Conservation (phyloP, 2,797 vertebrate species). For the Xenentodon cancila region DNA sequence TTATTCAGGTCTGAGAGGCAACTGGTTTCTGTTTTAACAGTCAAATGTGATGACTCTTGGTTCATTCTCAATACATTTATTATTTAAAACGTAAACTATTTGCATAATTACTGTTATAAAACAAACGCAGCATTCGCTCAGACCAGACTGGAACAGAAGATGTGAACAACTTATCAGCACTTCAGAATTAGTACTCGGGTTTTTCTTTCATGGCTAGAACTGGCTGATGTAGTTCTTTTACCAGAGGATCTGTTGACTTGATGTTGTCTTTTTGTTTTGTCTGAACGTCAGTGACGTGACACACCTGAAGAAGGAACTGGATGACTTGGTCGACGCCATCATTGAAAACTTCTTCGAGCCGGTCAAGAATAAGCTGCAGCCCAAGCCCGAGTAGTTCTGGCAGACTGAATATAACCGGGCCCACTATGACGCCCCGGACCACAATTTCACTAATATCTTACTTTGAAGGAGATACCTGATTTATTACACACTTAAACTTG, state of each 20-base stretch:
- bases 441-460: slow-evolving; percentile 44
- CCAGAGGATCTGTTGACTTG: neutral
- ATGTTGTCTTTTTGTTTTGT: slow-evolving; percentile 1
- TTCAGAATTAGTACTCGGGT: too few relatives aligned
- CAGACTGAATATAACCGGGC: slow-evolving; percentile 1
- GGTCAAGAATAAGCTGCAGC: slow-evolving; percentile 89
- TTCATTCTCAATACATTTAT: neutral
- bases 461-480: slow-evolving; percentile 9
- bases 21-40: neutral
- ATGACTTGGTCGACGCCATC: slow-evolving; percentile 88
- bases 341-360: slow-evolving; percentile 95
- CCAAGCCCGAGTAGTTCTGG: slow-evolving; percentile 73
- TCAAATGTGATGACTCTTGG: neutral
- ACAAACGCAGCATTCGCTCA: too few relatives aligned
- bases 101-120: too few relatives aligned
- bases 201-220: too few relatives aligned
- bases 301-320: slow-evolving; percentile 89
- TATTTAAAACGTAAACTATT: too few relatives aligned
- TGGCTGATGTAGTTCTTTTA: neutral
- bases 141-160: too few relatives aligned
- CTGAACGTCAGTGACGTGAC: slow-evolving; percentile 84
- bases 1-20: too few relatives aligned
- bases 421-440: slow-evolving; percentile 7
- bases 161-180: too few relatives aligned
- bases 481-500: too few relatives aligned